Evolutionary conservation across 2,113 vertebrate genomes (phyloP).

Genomic region (Alethe diademata): DNA sequence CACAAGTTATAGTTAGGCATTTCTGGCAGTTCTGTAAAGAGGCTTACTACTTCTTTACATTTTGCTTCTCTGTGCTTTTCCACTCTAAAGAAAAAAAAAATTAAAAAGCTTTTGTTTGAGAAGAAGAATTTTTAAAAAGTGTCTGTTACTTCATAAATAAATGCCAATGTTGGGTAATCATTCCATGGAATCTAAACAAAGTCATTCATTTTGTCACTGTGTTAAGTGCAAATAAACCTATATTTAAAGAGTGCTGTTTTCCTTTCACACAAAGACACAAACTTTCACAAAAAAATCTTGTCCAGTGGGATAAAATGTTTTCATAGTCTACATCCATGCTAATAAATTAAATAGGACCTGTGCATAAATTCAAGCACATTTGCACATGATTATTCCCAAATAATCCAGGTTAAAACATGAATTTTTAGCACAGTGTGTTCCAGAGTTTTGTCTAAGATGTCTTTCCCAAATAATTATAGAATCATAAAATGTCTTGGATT

Average conservation of each 20-base stretch:
- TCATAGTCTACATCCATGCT: background rate
- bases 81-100: background rate
- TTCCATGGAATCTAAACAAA: background rate
- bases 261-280: background rate
- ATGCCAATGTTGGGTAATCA: background rate
- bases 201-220: background rate
- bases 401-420: background rate
- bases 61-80: background rate
- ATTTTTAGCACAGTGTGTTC: background rate
- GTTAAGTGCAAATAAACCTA: background rate
- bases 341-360: background rate
- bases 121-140: background rate
- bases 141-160: background rate
- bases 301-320: background rate
- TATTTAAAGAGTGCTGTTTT: background rate
- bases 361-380: background rate
- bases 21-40: background rate
- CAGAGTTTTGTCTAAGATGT: background rate
- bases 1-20: background rate
- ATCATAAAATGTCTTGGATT: background rate
- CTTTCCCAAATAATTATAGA: background rate
- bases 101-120: background rate
- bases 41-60: background rate
- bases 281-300: background rate
- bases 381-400: background rate